phyloP scores from a whole-genome alignment of 2,113 vertebrate genomes.

The Macroglossus sobrinus region DNA sequence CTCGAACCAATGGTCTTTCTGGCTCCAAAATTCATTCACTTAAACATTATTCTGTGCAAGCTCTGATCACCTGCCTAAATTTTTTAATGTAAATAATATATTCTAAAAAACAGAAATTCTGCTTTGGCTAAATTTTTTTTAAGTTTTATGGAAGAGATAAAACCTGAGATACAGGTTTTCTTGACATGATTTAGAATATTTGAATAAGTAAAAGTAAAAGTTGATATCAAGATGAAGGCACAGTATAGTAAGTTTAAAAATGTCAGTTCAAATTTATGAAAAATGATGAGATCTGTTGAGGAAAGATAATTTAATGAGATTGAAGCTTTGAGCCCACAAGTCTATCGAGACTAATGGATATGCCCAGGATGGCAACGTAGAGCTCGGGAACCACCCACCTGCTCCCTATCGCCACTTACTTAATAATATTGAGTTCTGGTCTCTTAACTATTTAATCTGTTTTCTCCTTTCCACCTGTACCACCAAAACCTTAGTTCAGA shows the following conservation, averaged over 20 bases:
- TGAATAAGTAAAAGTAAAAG: conserved; percentile 8
- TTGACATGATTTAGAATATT: not conserved
- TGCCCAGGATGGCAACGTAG: not conserved
- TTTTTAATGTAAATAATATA: not conserved
- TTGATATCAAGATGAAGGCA: not conserved
- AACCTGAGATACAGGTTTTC: not conserved
- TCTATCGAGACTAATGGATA: not conserved
- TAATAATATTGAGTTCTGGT: not conserved
- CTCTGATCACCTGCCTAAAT: not conserved
- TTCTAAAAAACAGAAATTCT: not conserved
- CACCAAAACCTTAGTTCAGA: not conserved
- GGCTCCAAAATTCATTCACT: not conserved
- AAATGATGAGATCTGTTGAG: not conserved
- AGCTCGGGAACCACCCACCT: not conserved
- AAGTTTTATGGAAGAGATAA: not conserved
- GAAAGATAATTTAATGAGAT: not conserved
- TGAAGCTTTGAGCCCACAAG: not conserved
- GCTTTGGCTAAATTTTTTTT: not conserved
- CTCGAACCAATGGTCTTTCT: not conserved
- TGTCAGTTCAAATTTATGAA: not conserved
- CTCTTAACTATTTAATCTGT: not conserved
- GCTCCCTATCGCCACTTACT: not conserved
- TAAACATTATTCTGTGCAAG: not conserved
- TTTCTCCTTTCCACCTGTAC: not conserved
- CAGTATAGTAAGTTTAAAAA: not conserved